phyloP scores from a whole-genome alignment of 2,797 vertebrate genomes.

The Argentina silus region DNA sequence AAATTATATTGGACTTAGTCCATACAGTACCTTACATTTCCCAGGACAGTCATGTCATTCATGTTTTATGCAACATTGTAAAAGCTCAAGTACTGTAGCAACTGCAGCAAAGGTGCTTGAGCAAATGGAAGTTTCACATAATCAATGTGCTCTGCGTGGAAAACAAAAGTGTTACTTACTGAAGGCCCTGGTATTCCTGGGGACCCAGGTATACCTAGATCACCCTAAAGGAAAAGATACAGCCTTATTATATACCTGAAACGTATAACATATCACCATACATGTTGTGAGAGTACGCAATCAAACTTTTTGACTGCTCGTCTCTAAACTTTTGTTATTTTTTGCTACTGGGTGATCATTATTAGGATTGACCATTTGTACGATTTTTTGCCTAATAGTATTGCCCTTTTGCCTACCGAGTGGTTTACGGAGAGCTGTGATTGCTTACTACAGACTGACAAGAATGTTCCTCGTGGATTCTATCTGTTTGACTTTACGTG shows the following conservation, averaged over 20 bases:
- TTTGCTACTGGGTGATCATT: too few relatives aligned
- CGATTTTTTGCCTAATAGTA: too few relatives aligned
- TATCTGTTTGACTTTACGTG: too few relatives aligned
- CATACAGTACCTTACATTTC: neutral
- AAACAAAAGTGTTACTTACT: slow-evolving; percentile 76
- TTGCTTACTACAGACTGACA: too few relatives aligned
- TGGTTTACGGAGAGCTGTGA: too few relatives aligned
- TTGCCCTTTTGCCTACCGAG: too few relatives aligned
- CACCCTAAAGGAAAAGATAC: slow-evolving; percentile 82
- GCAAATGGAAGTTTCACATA: slow-evolving; percentile 11
- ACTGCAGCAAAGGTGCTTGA: slow-evolving; percentile 24
- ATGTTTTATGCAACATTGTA: slow-evolving; percentile 27
- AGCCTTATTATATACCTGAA: slow-evolving; percentile 21
- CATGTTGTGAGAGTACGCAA: too few relatives aligned
- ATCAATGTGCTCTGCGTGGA: neutral
- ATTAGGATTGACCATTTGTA: too few relatives aligned
- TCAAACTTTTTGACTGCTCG: too few relatives aligned
- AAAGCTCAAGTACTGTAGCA: slow-evolving; percentile 1
- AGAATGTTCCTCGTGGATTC: too few relatives aligned
- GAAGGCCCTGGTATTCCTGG: slow-evolving; percentile 81
- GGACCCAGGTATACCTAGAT: slow-evolving; percentile 85
- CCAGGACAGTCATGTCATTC: neutral
- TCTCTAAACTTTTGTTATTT: too few relatives aligned
- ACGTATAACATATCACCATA: too few relatives aligned
- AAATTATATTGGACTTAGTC: neutral